phyloP scores from a whole-genome alignment of 2,113 vertebrate species.

The Pterophyllum scalare region DNA sequence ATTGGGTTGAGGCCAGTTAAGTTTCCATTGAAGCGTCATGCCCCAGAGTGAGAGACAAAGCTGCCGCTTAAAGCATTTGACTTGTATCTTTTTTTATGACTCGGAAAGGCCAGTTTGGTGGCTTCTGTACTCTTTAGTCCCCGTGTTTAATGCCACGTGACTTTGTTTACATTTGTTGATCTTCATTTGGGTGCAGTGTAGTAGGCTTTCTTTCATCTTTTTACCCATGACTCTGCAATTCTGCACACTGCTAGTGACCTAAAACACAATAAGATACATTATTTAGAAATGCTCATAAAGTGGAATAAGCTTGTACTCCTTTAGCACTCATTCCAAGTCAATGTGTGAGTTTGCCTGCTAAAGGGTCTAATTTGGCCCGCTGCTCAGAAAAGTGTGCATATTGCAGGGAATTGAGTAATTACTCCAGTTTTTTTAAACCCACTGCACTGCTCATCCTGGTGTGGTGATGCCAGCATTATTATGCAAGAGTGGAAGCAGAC shows the following conservation, averaged over 20 bases:
- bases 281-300: too few relatives aligned
- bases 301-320: not conserved
- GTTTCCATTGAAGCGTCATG: slow-evolving; percentile 72
- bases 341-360: not conserved
- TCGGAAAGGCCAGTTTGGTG: slow-evolving; percentile 44
- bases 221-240: not conserved
- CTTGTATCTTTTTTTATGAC: slow-evolving; percentile 64
- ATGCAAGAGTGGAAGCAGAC: not conserved
- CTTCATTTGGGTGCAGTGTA: not conserved
- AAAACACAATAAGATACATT: not conserved
- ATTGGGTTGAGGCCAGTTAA: slow-evolving; percentile 75
- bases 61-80: slow-evolving; percentile 70
- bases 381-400: not conserved
- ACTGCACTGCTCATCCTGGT: too few relatives aligned
- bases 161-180: slow-evolving; percentile 14
- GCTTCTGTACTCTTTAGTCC: not conserved
- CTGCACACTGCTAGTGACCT: too few relatives aligned
- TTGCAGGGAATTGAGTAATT: not conserved
- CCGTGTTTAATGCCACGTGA: not conserved
- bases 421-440: not conserved
- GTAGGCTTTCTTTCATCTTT: not conserved
- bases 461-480: too few relatives aligned
- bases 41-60: slow-evolving; percentile 74
- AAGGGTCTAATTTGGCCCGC: not conserved
- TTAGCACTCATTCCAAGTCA: not conserved